Conservation (phyloP, 2,888 invertebrate species). For the Lepeophtheirus nordmannii region DNA sequence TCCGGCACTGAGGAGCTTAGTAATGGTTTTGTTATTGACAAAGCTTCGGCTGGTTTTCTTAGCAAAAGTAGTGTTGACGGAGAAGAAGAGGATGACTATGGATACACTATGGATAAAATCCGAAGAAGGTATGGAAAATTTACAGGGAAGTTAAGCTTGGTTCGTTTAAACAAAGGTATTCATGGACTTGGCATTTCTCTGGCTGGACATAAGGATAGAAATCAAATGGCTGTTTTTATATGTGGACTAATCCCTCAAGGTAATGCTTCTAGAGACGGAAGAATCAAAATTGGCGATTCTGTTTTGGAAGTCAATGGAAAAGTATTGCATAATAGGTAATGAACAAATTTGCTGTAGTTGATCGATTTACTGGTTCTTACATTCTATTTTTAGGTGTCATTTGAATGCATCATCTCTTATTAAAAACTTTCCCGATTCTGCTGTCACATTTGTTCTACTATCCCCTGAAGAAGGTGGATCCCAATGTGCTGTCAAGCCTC, state of each 20-base stretch:
- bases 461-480: constrained; percentile 54
- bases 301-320: constrained; percentile 89
- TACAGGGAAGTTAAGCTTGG: constrained; percentile 36
- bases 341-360: neutral
- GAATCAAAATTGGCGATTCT: constrained; percentile 80
- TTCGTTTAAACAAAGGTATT: constrained; percentile 36
- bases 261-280: constrained; percentile 52
- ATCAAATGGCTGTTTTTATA: constrained; percentile 87
- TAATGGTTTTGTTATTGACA: constrained; percentile 23
- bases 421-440: constrained; percentile 65
- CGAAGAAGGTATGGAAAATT: constrained; percentile 76
- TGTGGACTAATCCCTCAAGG: constrained; percentile 86
- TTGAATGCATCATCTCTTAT: constrained; percentile 90
- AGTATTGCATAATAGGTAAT: constrained; percentile 57
- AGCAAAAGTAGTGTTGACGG: constrained; percentile 37
- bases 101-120: constrained; percentile 84
- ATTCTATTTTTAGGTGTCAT: constrained; percentile 50
- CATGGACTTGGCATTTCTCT: constrained; percentile 74
- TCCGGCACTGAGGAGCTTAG: neutral
- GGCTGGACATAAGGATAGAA: constrained; percentile 82
- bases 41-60: constrained; percentile 24
- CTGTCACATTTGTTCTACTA: constrained; percentile 67
- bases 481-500: constrained; percentile 74
- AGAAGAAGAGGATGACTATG: constrained; percentile 77
- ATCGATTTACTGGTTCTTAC: neutral